A percentile compares a stretch with the other conserved stretches of the same genome.
Conservation (phyloP, 2,888 invertebrate species). For the Cataglyphis albicans region DNA sequence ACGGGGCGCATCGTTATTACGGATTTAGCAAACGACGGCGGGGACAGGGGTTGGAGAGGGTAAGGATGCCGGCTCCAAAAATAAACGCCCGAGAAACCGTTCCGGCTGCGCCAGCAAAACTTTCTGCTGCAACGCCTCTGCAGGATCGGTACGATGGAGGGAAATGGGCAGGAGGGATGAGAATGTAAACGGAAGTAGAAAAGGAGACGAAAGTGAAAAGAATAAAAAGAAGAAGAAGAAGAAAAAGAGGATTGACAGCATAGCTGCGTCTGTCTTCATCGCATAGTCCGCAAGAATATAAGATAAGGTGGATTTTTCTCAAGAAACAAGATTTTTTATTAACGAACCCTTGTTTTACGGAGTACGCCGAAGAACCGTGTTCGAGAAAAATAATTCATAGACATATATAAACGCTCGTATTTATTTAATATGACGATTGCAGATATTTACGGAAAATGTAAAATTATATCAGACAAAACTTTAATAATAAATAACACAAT, state of each 20-base stretch:
- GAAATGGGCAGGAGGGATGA: constrained; percentile 10
- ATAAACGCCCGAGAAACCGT: constrained; percentile 62
- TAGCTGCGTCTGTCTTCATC: constrained; percentile 33
- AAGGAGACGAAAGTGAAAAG: constrained; percentile 29
- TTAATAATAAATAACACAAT: background rate
- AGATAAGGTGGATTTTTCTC: constrained; percentile 24
- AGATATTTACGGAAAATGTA: background rate
- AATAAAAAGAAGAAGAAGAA: constrained; percentile 24
- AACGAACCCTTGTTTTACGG: background rate
- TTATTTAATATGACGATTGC: background rate
- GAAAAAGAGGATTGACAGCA: constrained; percentile 35
- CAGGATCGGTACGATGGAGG: constrained; percentile 51
- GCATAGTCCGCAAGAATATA: constrained; percentile 6
- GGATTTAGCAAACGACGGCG: constrained; percentile 67
- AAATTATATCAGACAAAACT: background rate
- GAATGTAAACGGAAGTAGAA: constrained; percentile 49
- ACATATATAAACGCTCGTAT: background rate
- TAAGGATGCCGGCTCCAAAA: constrained; percentile 60
- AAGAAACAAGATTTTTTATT: constrained; percentile 6
- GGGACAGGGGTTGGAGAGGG: constrained; percentile 18
- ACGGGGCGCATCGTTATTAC: constrained; percentile 69
- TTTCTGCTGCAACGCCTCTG: constrained; percentile 73
- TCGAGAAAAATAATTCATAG: background rate
- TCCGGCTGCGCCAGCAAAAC: constrained; percentile 75
- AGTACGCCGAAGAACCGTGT: background rate